Conservation (phyloP, 2,797 vertebrate genomes). For the Trachurus trachurus region DNA sequence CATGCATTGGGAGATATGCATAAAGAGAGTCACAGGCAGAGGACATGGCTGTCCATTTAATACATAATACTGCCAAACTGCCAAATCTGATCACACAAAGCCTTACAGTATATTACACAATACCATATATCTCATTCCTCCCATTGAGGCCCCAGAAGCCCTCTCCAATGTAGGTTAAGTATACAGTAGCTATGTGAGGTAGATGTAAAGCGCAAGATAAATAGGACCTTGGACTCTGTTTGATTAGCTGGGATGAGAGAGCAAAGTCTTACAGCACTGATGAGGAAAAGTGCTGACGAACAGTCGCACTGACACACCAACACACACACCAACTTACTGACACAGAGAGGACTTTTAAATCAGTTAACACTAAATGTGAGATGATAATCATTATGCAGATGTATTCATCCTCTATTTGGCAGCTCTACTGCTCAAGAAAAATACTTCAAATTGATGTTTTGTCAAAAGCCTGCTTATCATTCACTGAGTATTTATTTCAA, state of each 20-base stretch:
- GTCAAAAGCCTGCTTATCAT: neutral
- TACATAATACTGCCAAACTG: neutral
- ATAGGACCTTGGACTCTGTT: conserved; percentile 82
- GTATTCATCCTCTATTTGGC: neutral
- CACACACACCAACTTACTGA: conserved; percentile 42
- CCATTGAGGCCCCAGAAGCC: neutral
- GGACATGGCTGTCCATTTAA: neutral
- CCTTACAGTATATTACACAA: conserved; percentile 25
- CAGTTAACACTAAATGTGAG: neutral
- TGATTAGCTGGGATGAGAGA: conserved; percentile 78
- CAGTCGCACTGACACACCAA: conserved; percentile 18
- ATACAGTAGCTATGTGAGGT: conserved; percentile 63
- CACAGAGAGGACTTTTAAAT: conserved; percentile 36
- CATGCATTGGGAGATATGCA: neutral
- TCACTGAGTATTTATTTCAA: neutral
- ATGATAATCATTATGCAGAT: neutral
- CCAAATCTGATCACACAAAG: neutral
- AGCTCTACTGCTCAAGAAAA: neutral
- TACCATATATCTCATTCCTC: neutral
- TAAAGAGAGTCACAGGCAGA: conserved; percentile 4
- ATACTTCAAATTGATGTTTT: neutral
- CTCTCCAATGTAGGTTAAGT: conserved; percentile 64
- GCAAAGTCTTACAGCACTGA: conserved; percentile 76
- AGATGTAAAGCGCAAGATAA: conserved; percentile 73
- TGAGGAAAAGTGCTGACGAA: conserved; percentile 61